Evolutionary conservation across 2,797 vertebrate species (phyloP), one percentile per base, ranked within the genome.

Genomic region (Silurus aristotelis): DNA sequence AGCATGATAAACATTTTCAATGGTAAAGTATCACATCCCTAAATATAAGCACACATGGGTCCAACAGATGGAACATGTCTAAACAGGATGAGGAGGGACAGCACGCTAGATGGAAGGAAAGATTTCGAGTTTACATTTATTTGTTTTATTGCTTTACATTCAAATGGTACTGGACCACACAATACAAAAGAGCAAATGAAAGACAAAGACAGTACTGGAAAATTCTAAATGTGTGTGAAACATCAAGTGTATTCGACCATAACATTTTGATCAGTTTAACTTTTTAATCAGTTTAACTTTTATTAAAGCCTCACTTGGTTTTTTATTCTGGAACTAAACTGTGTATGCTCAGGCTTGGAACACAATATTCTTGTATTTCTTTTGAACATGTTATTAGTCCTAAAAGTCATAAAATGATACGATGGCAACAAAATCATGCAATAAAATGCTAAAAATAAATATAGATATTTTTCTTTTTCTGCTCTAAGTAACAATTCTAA

Each of bases 141-240:
- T 89, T 84, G 82, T 90, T 89, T 87, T 84, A 87, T 90, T 90
- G 85, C 89, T 86, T 92, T 92, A 93, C 92, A 92, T 93, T 94
- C 92, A 92, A 73, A 80, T 90, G 87, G 89, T 92, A 78, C 89
- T 93, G 84, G 90, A 92, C 90, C 90, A 94, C 90, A 88, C 84
- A 84, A 80, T 88, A 89, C 85, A 87, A 84, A 84, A 82, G 68
- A 73, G 48, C 60, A 56, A 58, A 77, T 46, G 67, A 19, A 73
- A 83, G 31, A 68, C 20, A 76, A 84, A 72, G 89, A 87, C 75
- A 89, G 70, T 87, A 80, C 89, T 90, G 78, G 84, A 83, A 86
- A 83, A 86, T 73, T 90, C 82, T 87, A 87, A 87, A 38, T 38
- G 71, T 46, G 67, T 71, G 78, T 89, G 78, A 89, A 87, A 87